These are phyloP conservation scores for Tragopan temminckii DNA, from an alignment of 2,797 vertebrate genomes.

Conservation along the genomic window DNA sequence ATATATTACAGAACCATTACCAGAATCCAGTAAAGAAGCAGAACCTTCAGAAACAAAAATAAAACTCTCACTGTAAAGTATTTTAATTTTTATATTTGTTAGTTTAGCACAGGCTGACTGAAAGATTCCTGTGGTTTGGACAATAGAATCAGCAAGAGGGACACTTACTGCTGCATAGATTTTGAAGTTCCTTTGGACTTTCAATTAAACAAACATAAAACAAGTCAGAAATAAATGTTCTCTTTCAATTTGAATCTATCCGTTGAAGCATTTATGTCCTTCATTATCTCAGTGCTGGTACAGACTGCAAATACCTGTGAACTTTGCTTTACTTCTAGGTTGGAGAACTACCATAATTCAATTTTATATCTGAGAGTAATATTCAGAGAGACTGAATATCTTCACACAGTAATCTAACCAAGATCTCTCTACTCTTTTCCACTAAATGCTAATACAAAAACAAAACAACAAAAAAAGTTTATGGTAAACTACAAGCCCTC, in stretches of 20 bases:
- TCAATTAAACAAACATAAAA: slow-evolving; percentile 40
- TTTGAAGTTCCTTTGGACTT: slow-evolving; percentile 13
- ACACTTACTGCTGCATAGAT: neutral
- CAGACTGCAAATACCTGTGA: neutral
- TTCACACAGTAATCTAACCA: neutral
- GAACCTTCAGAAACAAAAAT: neutral
- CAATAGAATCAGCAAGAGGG: neutral
- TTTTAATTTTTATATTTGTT: slow-evolving; percentile 12
- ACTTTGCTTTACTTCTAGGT: slow-evolving; percentile 2
- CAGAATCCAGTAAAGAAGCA: neutral
- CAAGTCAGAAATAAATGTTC: slow-evolving; percentile 1
- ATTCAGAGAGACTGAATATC: neutral
- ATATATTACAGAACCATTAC: neutral
- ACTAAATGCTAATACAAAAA: neutral
- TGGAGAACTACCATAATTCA: neutral
- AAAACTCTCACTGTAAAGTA: neutral
- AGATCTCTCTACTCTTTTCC: neutral
- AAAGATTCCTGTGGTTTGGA: neutral
- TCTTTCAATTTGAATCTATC: neutral
- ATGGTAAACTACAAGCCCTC: neutral
- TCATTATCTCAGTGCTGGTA: neutral
- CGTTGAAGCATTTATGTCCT: neutral
- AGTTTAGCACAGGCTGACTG: neutral
- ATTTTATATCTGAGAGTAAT: neutral
- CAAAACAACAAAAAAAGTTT: neutral